Evolutionary conservation across 2,113 vertebrate genomes (phyloP), one percentile per base, ranked within the genome.

Genomic region (Fulmarus glacialis): DNA sequence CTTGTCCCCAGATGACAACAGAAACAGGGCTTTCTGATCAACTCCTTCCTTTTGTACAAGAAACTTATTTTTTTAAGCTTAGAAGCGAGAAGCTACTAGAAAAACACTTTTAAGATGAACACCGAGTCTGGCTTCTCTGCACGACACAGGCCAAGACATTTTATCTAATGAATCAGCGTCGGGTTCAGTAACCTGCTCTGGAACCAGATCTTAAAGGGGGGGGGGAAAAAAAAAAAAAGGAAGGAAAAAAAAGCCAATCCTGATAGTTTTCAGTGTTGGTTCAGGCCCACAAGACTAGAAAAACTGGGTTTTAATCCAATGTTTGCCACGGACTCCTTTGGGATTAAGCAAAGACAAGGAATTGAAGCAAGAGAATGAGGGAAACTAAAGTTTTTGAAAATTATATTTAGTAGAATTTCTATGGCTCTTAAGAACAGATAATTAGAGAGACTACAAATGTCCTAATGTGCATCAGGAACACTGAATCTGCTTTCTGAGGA

Each of bases 401-500:
- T 27, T 2, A 8, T 0, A 2, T 21, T 63, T 3, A 8, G 32
- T 2, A 55, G 45, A 34, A 83, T 60, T 52, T 17, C 43, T 43
- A 43, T 43, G 6, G 72, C 36, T 81, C 22, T 40, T 22, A 9
- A 20, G 21, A 27, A 17, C 11, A 4, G n/a, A 11, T 3, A 22
- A 32, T 21, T 5, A 12, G n/a, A 55, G 56, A 38, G 62, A 48
- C 8, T 6, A 20, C 4, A 2, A 43, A 62, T 2, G 13, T 59
- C 1, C 9, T 1, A 6, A 17, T 0, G 10, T 6, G 48, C 47
- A 38, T 5, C 42, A 12, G 78, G 12, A 62, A 8, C 32, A 21
- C 9, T 0, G 15, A 17, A 5, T 1, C 16, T 26, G 40, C 58
- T 53, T 9, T 24, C 80, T 2, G 11, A 15, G 48, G 29, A 52